Evolutionary conservation across 1,140 invertebrate species (phyloP).

Genomic region (Drosophila suzukii): DNA sequence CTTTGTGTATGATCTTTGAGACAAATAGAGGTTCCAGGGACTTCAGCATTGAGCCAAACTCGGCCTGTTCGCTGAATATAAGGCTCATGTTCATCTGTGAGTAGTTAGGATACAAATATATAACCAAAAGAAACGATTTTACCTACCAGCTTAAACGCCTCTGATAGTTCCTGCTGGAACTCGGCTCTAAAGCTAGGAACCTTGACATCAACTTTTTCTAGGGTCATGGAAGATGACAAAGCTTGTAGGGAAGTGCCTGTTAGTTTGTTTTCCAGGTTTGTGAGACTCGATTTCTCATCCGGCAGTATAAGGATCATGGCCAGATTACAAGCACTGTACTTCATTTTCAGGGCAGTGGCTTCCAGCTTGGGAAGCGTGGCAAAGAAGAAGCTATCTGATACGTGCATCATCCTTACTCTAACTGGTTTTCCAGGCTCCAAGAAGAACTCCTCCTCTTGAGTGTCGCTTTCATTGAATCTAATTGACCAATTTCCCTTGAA

Average conservation of each 20-base stretch:
- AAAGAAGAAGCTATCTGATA: slow-evolving; percentile 65
- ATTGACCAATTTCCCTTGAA: slow-evolving; percentile 90
- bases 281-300: slow-evolving; percentile 85
- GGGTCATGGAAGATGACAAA: slow-evolving; percentile 45
- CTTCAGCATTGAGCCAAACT: slow-evolving; percentile 86
- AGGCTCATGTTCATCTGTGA: slow-evolving; percentile 86
- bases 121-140: not conserved
- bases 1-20: slow-evolving; percentile 86
- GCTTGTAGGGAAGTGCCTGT: slow-evolving; percentile 76
- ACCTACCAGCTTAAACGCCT: slow-evolving; percentile 83
- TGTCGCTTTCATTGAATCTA: slow-evolving; percentile 80
- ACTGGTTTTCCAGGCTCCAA: slow-evolving; percentile 60
- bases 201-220: slow-evolving; percentile 84
- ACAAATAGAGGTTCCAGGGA: slow-evolving; percentile 81
- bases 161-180: slow-evolving; percentile 85
- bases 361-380: slow-evolving; percentile 78
- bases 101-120: slow-evolving; percentile 1
- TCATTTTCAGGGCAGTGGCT: slow-evolving; percentile 82
- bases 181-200: slow-evolving; percentile 91
- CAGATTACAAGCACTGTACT: slow-evolving; percentile 85
- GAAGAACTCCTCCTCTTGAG: slow-evolving; percentile 79
- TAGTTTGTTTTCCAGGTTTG: slow-evolving; percentile 85
- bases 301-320: slow-evolving; percentile 87
- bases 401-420: slow-evolving; percentile 84
- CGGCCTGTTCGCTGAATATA: slow-evolving; percentile 86